Base-by-base conservation (phyloP, 1,140 invertebrate genomes). In the Drosophila mojavensis region DNA sequence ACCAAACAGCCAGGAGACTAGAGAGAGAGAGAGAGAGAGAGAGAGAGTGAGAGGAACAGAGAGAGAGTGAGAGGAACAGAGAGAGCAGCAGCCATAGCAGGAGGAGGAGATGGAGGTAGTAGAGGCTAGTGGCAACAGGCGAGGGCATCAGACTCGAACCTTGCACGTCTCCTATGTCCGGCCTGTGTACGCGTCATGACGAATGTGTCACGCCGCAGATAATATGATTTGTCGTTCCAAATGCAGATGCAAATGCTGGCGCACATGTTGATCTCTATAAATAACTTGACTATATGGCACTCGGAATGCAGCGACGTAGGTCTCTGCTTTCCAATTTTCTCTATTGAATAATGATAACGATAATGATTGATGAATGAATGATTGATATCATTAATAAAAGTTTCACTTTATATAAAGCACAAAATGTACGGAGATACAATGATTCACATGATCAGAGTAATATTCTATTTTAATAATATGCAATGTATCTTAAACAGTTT, bases 211-310 rank as follows among this genome's bases (percentile, higher is more conserved):
- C 70, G 78, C 82, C 63, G 59, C 58, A 68, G 54, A 78, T 81
- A 81, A 78, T 86, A 74, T 81, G 69, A 85, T 81, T 81, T 84
- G 81, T 85, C 74, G 74, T 63, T 62, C 66, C 81, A 69, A 80
- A 84, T 78, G 78, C 81, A 80, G 84, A 80, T 84, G 66, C 47
- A 11, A 39, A 39, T 11, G 36, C 10, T 4, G 3, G 7, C 6
- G 53, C 66, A 61, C 48, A 43, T 55, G 51, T 24, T 58, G 55
- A 61, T 61, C 70, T 64, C 70, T 64, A 73, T 73, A 73, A 73
- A 73, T 73, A 72, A 67, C 69, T 60, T 9, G 4, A 28, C 53
- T 56, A 67, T 55, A 59, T 67, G 54, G 41, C n/a, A 33, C 6
- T n/a, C 43, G 13, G 20, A 67, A 66, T 45, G 24, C 39, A 26